Evolutionary conservation across 2,113 vertebrate genomes (phyloP), one percentile per base, ranked within the genome.

Genomic region (Dipodomys ordii): DNA sequence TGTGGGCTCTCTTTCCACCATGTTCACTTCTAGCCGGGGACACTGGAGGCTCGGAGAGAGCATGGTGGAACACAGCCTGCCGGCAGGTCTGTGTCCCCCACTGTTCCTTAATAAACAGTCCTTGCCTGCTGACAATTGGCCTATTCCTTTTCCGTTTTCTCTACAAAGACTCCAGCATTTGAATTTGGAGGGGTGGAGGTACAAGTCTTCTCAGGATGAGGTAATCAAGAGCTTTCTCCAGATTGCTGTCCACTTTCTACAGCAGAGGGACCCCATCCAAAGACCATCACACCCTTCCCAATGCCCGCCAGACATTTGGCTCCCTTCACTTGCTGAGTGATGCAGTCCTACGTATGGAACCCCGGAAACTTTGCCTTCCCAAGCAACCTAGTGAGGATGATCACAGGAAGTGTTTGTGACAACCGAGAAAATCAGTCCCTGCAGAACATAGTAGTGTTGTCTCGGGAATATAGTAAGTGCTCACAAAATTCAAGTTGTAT

Each of bases 211-310:
- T 39, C 19, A 46, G 12, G 16, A 30, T 0, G 28, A 87, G 30
- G 49, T 8, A 64, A 39, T 25, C 18, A 0, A 57, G 20, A 18
- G 15, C 28, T 39, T 32, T 32, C 74, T 79, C 6, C 6, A 7
- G 0, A 3, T 18, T 16, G 3, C 8, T 11, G 32, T 1, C 53
- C 57, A 16, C 27, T 72, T 57, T 13, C n/a, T 3, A 7, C 39
- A 69, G 64, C 23, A 35, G 53, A 64, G 15, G 11, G 69, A 23
- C 15, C 72, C n/a, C 0, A 5, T 0, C 7, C 15, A 62, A 1
- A 0, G 20, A 35, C 32, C 57, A 7, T 18, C 11, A 20, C 19
- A 15, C 77, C 27, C 0, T 46, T 46, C 62, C 62, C 19, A 64
- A 64, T 25, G 4, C 7, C 62, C 62, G 20, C 11, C 62, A 64